Conservation (phyloP, 2,888 invertebrate genomes). For the Escarpia spicata region DNA sequence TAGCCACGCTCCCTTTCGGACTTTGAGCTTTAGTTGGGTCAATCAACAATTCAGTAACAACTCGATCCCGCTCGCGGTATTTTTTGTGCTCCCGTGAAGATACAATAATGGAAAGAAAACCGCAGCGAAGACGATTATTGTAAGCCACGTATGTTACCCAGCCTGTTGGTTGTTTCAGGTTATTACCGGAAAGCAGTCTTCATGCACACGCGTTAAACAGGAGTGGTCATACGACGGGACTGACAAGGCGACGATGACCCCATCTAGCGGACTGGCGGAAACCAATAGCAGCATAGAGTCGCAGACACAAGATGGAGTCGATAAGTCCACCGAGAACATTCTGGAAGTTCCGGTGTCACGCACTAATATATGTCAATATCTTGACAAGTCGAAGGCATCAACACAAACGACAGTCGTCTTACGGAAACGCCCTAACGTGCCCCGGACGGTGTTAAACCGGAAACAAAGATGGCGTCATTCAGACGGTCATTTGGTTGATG, state of each 20-base stretch:
- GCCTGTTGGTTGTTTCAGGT: neutral
- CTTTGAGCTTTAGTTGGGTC: too few species aligned
- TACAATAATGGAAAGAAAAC: neutral
- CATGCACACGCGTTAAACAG: neutral
- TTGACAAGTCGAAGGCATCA: neutral
- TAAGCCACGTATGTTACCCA: neutral
- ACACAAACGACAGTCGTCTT: neutral
- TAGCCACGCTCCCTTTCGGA: too few species aligned
- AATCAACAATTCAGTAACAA: too few species aligned
- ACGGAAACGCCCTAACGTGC: neutral
- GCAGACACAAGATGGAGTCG: neutral
- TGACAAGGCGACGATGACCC: neutral
- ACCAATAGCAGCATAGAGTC: neutral
- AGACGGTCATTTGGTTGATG: neutral
- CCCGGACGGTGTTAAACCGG: neutral
- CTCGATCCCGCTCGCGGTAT: neutral
- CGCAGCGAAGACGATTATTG: neutral
- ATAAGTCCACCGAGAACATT: neutral
- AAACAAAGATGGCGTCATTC: conserved; percentile 1
- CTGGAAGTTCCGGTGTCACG: neutral
- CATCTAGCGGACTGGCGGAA: neutral
- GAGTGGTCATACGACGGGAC: neutral
- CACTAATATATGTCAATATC: neutral
- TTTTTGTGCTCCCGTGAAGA: neutral
- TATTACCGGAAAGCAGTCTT: neutral